Conservation (phyloP, 2,888 invertebrate genomes). For the Lasioglossum leucozonium region DNA sequence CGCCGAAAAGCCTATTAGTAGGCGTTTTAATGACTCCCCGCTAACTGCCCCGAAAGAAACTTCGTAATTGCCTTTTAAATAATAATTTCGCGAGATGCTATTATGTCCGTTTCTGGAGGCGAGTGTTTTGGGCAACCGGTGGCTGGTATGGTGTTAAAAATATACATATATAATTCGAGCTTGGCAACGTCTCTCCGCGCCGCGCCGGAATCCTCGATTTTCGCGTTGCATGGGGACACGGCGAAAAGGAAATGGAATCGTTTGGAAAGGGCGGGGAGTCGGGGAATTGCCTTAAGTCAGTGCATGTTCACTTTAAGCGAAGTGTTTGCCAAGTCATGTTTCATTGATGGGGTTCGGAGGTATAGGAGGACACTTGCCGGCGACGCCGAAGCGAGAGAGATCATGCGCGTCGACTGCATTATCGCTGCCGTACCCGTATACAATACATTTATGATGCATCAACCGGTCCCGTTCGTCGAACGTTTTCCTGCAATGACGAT, state of each 20-base stretch:
- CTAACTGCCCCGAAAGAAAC: neutral
- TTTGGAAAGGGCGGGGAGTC: constrained; percentile 13
- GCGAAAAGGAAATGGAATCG: constrained; percentile 46
- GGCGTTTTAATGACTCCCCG: neutral
- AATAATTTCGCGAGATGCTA: neutral
- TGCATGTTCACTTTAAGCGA: constrained; percentile 56
- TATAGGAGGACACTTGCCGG: constrained; percentile 26
- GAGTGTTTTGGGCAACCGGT: neutral
- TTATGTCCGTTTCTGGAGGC: neutral
- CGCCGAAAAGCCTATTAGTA: neutral
- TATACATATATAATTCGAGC: constrained; percentile 18
- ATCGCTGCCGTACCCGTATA: neutral
- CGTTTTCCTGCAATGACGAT: neutral
- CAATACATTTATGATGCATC: neutral
- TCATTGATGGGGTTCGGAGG: constrained; percentile 52
- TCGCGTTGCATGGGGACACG: neutral
- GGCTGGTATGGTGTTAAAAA: neutral
- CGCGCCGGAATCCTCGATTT: neutral
- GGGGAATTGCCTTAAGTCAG: constrained; percentile 50
- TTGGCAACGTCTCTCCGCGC: constrained; percentile 12
- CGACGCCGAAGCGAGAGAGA: constrained; percentile 27
- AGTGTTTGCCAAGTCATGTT: constrained; percentile 61
- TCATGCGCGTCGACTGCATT: constrained; percentile 30
- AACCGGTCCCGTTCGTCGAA: neutral
- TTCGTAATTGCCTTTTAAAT: neutral